Evolutionary conservation across 1,140 invertebrate genomes (phyloP).

Genomic region (Centruroides vittatus): DNA sequence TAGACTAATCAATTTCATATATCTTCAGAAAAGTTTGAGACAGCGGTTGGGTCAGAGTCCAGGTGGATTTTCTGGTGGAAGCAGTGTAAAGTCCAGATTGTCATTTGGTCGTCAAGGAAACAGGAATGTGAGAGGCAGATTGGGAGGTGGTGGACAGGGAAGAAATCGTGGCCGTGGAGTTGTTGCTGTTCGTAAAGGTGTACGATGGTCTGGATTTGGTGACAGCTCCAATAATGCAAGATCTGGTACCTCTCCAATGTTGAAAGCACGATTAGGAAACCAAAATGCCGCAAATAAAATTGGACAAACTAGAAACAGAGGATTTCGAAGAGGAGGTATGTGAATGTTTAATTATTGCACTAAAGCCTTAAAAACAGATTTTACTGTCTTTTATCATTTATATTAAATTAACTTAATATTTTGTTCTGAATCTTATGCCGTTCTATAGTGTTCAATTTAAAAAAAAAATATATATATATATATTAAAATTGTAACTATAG

Average conservation of each 20-base stretch:
- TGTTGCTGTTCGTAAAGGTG: conserved; percentile 2
- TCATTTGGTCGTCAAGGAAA: conserved; percentile 17
- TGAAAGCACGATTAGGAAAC: conserved; percentile 10
- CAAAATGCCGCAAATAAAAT: neutral
- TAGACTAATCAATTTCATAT: too few species aligned
- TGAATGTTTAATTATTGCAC: neutral
- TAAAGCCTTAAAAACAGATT: too few species aligned
- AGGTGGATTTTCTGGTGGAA: conserved; percentile 1
- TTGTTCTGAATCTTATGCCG: too few species aligned
- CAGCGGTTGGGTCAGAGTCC: conserved; percentile 27
- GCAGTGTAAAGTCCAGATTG: conserved; percentile 25
- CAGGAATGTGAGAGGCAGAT: conserved; percentile 5
- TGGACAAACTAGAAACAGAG: conserved; percentile 12
- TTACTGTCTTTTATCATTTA: too few species aligned
- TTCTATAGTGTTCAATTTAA: too few species aligned
- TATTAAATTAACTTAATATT: too few species aligned
- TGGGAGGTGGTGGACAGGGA: conserved; percentile 19
- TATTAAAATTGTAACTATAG: too few species aligned
- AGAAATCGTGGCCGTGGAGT: conserved; percentile 4
- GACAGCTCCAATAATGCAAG: conserved; percentile 12
- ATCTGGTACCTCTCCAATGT: conserved; percentile 11
- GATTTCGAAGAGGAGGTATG: conserved; percentile 16
- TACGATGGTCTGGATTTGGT: neutral
- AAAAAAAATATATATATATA: too few species aligned
- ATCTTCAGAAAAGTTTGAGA: conserved; percentile 21